Base-by-base conservation (phyloP, 2,113 vertebrate genomes). In the Bufo gargarizans region DNA sequence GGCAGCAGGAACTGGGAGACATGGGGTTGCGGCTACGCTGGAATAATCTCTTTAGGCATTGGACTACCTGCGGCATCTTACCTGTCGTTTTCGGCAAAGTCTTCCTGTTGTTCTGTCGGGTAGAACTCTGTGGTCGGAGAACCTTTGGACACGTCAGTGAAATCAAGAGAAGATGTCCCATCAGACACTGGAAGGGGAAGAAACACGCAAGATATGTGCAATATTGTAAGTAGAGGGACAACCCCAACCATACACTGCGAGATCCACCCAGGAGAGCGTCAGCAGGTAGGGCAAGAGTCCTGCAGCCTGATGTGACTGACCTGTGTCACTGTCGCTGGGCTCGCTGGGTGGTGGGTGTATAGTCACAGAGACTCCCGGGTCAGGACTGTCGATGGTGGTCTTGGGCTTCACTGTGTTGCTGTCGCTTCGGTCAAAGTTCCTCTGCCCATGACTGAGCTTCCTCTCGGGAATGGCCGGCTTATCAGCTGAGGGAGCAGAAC, bases 51-150 rank as follows among this genome's bases (percentile, higher is more conserved):
- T 43, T 12, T 71, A 13, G 2, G 22, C 9, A 67, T 45, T 74
- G 47, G 33, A 2, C 47, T 76, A 19, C 71, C 43, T 16, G 13
- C 8, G 14, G 17, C 1, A 3, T 0, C 93, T 94, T 90, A 97
- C 97, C 95, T 97, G 76, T 96, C 95, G 19, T 94, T 96, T 16
- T 97, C 97, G 0, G 91, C 56, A 14, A 33, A 93, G 43, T 98
- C 97, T 22, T 97, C 97, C 10, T 78, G 0, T 65, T 89, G 89
- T 50, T 97, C 94, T 56, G 82, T 59, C 22, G 90, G 87, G 3
- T 87, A 86, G 69, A 88, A 13, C 82, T 95, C 95, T 81, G 71
- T 88, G 90, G 7, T 10, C 3, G 69, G 56, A 84, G 87, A 50
- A 79, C 87, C 82, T 84, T 84, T 89, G 16, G 58, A 67, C 12